A percentile compares a stretch with the other conserved stretches of the same genome.
Conservation (phyloP, 2,113 vertebrate genomes). For the Lynx canadensis region DNA sequence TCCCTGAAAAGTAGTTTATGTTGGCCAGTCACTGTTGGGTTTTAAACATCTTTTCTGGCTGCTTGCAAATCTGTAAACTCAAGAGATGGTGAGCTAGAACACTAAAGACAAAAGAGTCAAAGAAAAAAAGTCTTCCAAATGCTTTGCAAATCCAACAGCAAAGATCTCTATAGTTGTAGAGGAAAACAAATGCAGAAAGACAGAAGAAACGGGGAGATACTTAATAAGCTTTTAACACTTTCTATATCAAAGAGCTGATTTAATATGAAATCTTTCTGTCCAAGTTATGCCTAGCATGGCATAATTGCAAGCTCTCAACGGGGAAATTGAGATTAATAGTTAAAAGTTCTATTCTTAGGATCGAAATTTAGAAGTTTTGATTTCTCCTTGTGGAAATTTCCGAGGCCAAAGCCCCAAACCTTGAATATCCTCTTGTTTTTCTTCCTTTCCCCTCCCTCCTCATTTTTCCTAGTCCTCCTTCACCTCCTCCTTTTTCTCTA, state of each 20-base stretch:
- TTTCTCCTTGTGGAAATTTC: background rate
- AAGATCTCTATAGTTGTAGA: background rate
- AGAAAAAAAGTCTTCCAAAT: background rate
- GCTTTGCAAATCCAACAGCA: background rate
- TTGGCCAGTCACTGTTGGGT: conserved; percentile 31
- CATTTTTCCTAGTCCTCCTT: background rate
- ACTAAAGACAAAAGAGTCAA: background rate
- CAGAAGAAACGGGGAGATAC: background rate
- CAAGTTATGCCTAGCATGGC: background rate
- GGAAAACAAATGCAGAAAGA: background rate
- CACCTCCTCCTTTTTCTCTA: background rate
- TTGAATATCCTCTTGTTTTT: background rate
- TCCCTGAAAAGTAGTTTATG: conserved; percentile 48
- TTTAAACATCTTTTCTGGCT: conserved; percentile 42
- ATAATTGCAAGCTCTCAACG: background rate
- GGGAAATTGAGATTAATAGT: background rate
- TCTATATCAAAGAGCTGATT: background rate
- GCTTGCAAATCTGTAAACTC: conserved; percentile 16
- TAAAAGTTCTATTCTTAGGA: background rate
- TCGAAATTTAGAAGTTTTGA: conserved; percentile 17
- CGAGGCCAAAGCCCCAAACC: background rate
- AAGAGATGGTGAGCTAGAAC: background rate
- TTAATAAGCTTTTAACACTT: background rate
- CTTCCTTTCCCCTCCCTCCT: background rate
- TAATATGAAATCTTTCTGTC: conserved; percentile 35